These are phyloP conservation scores for Deilephila elpenor DNA, from an alignment of 2,888 invertebrate genomes.

Conservation along the genomic window DNA sequence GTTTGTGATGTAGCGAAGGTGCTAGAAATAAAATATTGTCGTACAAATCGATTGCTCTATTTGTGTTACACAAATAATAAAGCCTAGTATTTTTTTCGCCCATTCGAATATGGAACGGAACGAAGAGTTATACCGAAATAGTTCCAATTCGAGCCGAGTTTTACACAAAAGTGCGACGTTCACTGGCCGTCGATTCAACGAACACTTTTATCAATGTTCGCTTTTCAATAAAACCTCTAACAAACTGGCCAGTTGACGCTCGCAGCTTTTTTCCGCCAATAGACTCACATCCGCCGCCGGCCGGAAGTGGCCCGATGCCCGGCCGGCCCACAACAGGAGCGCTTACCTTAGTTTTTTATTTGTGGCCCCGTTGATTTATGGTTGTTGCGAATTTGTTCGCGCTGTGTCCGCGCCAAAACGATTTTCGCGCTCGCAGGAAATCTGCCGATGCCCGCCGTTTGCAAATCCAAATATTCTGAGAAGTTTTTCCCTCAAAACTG, in stretches of 20 bases:
- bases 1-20: no score
- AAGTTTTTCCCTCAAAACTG: constrained; percentile 22
- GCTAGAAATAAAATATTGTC: neutral
- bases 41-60: neutral
- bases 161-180: constrained; percentile 55
- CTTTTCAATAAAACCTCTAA: constrained; percentile 69
- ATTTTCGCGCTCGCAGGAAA: constrained; percentile 27
- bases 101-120: constrained; percentile 8
- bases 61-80: neutral
- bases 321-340: constrained; percentile 78
- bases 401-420: constrained; percentile 60
- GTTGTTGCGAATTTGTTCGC: constrained; percentile 80
- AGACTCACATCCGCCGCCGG: constrained; percentile 70
- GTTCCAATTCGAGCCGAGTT: constrained; percentile 36
- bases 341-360: constrained; percentile 84
- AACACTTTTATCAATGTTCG: constrained; percentile 71
- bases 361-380: constrained; percentile 78
- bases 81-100: neutral
- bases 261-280: constrained; percentile 79
- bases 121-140: constrained; percentile 11
- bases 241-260: constrained; percentile 74
- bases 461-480: constrained; percentile 9
- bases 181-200: constrained; percentile 54
- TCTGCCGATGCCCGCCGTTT: constrained; percentile 15
- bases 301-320: constrained; percentile 74